These are phyloP conservation scores for Genyomyrus donnyi DNA, from an alignment of 2,113 vertebrate genomes.

Conservation along the genomic window DNA sequence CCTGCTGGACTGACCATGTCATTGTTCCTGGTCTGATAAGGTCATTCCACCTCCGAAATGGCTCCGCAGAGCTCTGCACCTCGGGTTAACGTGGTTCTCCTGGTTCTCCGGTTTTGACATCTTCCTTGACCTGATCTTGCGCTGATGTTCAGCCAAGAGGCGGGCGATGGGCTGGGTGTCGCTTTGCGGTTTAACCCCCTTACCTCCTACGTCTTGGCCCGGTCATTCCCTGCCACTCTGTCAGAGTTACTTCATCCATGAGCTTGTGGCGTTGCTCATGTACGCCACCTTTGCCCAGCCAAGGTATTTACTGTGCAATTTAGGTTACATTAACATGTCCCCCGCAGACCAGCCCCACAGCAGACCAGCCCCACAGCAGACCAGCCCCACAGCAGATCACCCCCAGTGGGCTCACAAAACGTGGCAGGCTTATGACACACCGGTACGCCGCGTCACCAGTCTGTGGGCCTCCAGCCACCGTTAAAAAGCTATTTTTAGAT, in stretches of 20 bases:
- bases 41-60: neutral
- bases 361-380: neutral
- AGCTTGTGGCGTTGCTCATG: neutral
- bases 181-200: neutral
- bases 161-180: neutral
- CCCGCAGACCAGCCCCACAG: neutral
- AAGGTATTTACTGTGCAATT: neutral
- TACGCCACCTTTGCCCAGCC: neutral
- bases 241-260: neutral
- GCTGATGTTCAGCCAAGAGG: neutral
- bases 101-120: neutral
- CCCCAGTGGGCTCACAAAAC: neutral
- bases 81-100: neutral
- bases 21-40: neutral
- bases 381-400: neutral
- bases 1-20: neutral
- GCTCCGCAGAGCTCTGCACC: neutral
- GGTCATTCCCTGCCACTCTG: neutral
- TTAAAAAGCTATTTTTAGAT: conserved; percentile 7
- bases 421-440: neutral
- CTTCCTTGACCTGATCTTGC: neutral
- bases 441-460: neutral
- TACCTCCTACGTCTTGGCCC: neutral
- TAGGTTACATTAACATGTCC: neutral
- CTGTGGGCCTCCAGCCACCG: neutral